A percentile compares a stretch with the other conserved stretches of the same genome.
Evolutionary conservation across 1,140 invertebrate species (phyloP).

Genomic region (Achatina immaculata): DNA sequence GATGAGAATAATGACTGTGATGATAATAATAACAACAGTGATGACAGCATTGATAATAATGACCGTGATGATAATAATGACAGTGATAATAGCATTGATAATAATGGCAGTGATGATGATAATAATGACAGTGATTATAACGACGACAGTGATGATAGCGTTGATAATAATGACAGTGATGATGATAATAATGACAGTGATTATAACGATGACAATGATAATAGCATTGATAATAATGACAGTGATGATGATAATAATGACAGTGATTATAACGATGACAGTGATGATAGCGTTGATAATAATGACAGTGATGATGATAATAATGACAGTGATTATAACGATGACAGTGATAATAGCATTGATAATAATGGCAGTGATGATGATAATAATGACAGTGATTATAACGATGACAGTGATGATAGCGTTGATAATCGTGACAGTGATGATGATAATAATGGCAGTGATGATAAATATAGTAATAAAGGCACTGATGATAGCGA

Average conservation of each 20-base stretch:
- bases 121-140: not conserved
- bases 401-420: not conserved
- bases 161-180: constrained; percentile 1
- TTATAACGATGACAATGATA: not conserved
- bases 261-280: no score
- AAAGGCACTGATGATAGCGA: not conserved
- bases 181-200: not conserved
- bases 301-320: not conserved
- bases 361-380: not conserved
- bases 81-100: not conserved
- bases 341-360: not conserved
- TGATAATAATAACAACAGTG: no score
- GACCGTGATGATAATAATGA: not conserved
- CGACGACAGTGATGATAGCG: not conserved
- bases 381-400: not conserved
- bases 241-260: no score
- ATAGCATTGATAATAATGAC: not conserved
- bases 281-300: not conserved
- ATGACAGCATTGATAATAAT: no score
- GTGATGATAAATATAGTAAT: not conserved
- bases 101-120: not conserved
- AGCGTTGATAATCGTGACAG: not conserved
- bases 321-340: not conserved
- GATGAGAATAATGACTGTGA: no score
- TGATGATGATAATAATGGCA: no score